These are phyloP conservation scores for Apteryx owenii DNA, from an alignment of 2,113 vertebrate genomes.

Conservation along the genomic window DNA sequence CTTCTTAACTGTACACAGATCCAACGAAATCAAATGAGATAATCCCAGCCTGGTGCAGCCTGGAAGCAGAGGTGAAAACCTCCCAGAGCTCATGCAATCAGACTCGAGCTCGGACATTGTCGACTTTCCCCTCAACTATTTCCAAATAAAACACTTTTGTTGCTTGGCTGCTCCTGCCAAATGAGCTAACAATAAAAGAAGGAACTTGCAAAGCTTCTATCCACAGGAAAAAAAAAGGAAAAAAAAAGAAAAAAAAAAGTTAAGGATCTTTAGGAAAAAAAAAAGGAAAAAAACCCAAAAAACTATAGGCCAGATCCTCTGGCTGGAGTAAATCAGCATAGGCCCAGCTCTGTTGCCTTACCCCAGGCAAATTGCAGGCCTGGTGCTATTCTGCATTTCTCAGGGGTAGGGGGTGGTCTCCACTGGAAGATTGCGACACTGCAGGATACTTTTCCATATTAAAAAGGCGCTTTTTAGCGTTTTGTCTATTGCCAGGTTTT, in stretches of 20 bases:
- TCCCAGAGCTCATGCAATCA: slow-evolving; percentile 65
- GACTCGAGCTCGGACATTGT: slow-evolving; percentile 7
- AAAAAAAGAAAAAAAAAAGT: not conserved
- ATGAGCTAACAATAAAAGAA: slow-evolving; percentile 73
- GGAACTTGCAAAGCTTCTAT: slow-evolving; percentile 58
- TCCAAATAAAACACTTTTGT: slow-evolving; percentile 75
- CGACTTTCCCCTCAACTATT: slow-evolving; percentile 69
- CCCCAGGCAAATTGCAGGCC: slow-evolving; percentile 55
- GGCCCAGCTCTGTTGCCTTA: slow-evolving; percentile 38
- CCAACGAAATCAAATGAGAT: slow-evolving; percentile 74
- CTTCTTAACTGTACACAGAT: slow-evolving; percentile 41
- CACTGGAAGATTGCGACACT: slow-evolving; percentile 69
- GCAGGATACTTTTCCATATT: slow-evolving; percentile 77
- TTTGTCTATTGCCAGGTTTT: slow-evolving; percentile 72
- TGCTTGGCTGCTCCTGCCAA: slow-evolving; percentile 65
- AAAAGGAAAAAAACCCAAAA: not conserved
- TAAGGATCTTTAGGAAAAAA: not conserved
- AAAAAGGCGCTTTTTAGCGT: slow-evolving; percentile 71
- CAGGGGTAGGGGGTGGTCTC: slow-evolving; percentile 71
- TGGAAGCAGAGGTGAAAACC: slow-evolving; percentile 73
- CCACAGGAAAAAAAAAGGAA: not conserved
- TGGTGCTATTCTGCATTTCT: slow-evolving; percentile 64
- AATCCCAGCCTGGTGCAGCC: slow-evolving; percentile 69
- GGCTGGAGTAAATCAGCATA: slow-evolving; percentile 47
- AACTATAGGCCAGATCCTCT: slow-evolving; percentile 40